Base-by-base conservation (phyloP, 23 tunicate species). In the Styela clava region DNA sequence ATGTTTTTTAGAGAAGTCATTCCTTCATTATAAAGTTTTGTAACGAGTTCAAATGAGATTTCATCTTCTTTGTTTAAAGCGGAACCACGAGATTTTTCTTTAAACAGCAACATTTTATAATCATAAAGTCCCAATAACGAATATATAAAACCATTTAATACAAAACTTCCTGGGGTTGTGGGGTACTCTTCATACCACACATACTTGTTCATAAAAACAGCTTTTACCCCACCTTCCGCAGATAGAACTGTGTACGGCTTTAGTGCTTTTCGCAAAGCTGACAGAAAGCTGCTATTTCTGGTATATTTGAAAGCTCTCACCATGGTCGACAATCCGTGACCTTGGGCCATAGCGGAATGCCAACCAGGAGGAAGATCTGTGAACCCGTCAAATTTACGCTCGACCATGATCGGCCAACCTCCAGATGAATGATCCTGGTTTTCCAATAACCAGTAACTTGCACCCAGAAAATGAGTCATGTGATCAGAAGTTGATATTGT, bases 101-200 rank as follows among this genome's bases (percentile, higher is more conserved):
- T 83, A 56, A 78, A 88, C 0, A 93, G 64, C 33, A 93, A 63
- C 31, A 86, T 52, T 82, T 93, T 93, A 69, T 70, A 93, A 51
- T 93, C 98, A 69, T 93, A 84, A 33, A 93, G 64, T 19, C 98
- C 99, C 21, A 96, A 70, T 2, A 96, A 81, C 28, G 99, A 91
- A 82, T 86, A 96, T 32, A 96, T 85, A 61, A 96, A 96, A 1
- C 99, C 99, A 62, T 96, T 96, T 12, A 96, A 79, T 2, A 96
- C 99, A 78, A 96, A 96, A 52, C 83, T 79, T 62, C 90, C 73
- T 5, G 92, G 94, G 1, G 73, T 69, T 35, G 92, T 87, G 2
- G 99, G 99, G 51, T 96, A 96, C 52, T 96, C 99, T 74, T 96
- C 99, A 79, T 91, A 96, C 99, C 99, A 96, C 16, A 82, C 86